Evolutionary conservation across 2,888 invertebrate species (phyloP).

Genomic region (Spodoptera picta): DNA sequence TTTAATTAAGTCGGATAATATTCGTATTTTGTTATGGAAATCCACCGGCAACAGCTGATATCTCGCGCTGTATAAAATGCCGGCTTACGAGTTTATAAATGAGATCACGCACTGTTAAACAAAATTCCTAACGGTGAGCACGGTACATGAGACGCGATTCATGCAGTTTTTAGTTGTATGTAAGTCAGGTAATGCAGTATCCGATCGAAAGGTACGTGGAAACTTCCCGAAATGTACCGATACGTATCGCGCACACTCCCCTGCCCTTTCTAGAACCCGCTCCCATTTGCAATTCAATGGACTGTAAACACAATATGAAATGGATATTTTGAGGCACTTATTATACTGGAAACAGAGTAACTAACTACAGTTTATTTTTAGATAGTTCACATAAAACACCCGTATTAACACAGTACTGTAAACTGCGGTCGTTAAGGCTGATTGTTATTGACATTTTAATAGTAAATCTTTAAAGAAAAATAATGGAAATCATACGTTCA

Average conservation of each 20-base stretch:
- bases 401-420: slow-evolving; percentile 8
- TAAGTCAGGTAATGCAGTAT: slow-evolving; percentile 6
- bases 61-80: slow-evolving; percentile 18
- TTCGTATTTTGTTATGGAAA: slow-evolving; percentile 15
- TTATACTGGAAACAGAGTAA: background rate
- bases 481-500: background rate
- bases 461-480: background rate
- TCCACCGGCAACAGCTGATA: slow-evolving; percentile 34
- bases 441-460: background rate
- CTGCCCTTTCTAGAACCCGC: slow-evolving; percentile 26
- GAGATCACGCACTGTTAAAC: slow-evolving; percentile 26
- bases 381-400: slow-evolving; percentile 6
- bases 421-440: slow-evolving; percentile 1
- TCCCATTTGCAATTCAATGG: slow-evolving; percentile 1
- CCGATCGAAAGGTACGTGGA: slow-evolving; percentile 17
- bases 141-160: slow-evolving; percentile 2
- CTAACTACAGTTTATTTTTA: slow-evolving; percentile 12
- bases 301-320: slow-evolving; percentile 7
- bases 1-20: slow-evolving; percentile 22
- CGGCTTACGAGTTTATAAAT: slow-evolving; percentile 17
- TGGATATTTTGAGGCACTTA: slow-evolving; percentile 1
- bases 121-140: slow-evolving; percentile 29
- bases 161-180: background rate
- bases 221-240: slow-evolving; percentile 43
- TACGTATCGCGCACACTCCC: background rate